Percentiles rank a stretch among this genome's conserved stretches.
These are phyloP conservation scores for Nothobranchius kuhntae DNA, from an alignment of 2,113 vertebrate genomes.

Conservation along the genomic window DNA sequence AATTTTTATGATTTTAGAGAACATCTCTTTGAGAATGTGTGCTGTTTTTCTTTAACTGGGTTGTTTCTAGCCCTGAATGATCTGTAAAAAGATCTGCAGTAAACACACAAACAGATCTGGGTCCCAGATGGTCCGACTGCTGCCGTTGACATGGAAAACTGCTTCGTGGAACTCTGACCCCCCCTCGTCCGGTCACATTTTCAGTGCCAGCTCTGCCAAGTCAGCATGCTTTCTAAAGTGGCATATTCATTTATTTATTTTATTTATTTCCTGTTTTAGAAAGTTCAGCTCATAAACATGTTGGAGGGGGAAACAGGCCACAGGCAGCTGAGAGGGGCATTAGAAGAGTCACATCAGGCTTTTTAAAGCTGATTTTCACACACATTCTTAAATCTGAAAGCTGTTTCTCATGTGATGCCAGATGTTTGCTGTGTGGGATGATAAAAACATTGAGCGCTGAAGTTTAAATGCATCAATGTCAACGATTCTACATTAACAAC, in stretches of 20 bases:
- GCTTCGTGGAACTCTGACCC: slow-evolving; percentile 21
- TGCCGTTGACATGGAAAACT: slow-evolving; percentile 40
- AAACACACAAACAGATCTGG: slow-evolving; percentile 51
- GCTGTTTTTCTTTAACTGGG: slow-evolving; percentile 12
- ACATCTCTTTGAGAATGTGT: neutral
- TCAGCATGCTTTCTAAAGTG: neutral
- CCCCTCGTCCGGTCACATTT: neutral
- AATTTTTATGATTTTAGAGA: neutral
- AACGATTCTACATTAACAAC: slow-evolving; percentile 14
- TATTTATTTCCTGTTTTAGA: neutral
- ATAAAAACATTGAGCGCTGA: neutral
- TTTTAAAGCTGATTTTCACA: slow-evolving; percentile 11
- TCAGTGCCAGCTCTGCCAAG: slow-evolving; percentile 9
- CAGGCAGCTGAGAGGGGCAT: slow-evolving; percentile 14
- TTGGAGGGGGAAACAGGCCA: neutral
- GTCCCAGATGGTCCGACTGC: slow-evolving; percentile 35
- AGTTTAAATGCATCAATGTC: neutral
- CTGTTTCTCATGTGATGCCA: slow-evolving; percentile 16
- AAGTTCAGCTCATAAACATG: neutral
- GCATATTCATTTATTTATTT: neutral
- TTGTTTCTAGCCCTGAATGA: slow-evolving; percentile 10
- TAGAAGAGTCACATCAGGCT: neutral
- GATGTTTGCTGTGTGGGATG: slow-evolving; percentile 22
- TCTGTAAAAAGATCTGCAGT: slow-evolving; percentile 32
- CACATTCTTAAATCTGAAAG: slow-evolving; percentile 11